phyloP scores from a whole-genome alignment of 2,113 vertebrate species.

The Chaetura pelagica region DNA sequence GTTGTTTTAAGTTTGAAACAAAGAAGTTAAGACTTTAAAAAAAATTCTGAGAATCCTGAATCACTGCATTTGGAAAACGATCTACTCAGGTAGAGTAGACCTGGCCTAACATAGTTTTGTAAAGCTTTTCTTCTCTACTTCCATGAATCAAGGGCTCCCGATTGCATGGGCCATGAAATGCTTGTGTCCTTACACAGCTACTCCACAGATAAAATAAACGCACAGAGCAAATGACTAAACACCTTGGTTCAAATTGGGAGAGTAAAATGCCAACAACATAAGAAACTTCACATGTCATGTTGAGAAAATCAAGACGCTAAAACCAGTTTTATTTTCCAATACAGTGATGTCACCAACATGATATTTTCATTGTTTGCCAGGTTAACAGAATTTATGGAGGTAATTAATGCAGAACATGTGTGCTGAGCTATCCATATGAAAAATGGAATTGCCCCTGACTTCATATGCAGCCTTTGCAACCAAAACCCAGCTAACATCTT shows the following conservation, averaged over 20 bases:
- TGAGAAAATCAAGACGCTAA: conserved; percentile 73
- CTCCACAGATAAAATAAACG: conserved; percentile 25
- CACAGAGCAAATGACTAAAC: conserved; percentile 4
- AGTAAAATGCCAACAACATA: not conserved
- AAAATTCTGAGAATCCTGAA: not conserved
- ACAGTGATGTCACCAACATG: conserved; percentile 77
- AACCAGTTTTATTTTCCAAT: conserved; percentile 70
- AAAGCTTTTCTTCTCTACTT: not conserved
- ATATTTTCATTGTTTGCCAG: conserved; percentile 81
- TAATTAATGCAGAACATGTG: conserved; percentile 84
- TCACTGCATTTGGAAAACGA: not conserved
- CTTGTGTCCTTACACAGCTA: not conserved
- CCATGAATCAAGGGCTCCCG: not conserved
- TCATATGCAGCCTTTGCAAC: conserved; percentile 74
- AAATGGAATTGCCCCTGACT: conserved; percentile 71
- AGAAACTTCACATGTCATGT: conserved; percentile 27
- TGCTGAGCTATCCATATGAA: conserved; percentile 72
- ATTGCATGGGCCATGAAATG: not conserved
- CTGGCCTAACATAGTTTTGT: not conserved
- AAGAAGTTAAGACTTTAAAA: not conserved
- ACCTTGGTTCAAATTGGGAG: not conserved
- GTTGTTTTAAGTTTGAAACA: not conserved
- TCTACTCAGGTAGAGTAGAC: not conserved
- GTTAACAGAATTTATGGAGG: conserved; percentile 81
- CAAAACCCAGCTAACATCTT: conserved; percentile 60